Conservation (phyloP, 2,888 invertebrate genomes). For the Pristionchus entomophagus region DNA sequence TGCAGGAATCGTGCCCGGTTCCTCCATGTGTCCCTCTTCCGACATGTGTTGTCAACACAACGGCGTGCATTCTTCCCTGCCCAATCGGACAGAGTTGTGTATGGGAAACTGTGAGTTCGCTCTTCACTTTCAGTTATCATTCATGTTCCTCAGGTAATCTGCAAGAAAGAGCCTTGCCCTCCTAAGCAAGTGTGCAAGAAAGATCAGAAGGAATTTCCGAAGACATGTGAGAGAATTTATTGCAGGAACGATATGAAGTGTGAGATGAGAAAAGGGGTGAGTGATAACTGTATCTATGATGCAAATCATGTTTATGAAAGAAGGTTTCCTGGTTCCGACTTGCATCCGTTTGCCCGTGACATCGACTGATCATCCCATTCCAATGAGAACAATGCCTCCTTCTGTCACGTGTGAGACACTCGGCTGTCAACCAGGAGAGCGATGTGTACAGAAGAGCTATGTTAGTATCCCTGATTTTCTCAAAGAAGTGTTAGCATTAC, state of each 20-base stretch:
- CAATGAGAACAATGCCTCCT: constrained; percentile 19
- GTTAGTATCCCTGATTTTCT: too few relatives aligned
- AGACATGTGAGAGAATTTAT: neutral
- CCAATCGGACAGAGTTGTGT: neutral
- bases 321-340: neutral
- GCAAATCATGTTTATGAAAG: neutral
- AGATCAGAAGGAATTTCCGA: constrained; percentile 1
- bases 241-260: constrained; percentile 8
- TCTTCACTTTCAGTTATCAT: too few relatives aligned
- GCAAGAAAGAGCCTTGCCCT: too few relatives aligned
- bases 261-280: neutral
- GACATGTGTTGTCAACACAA: neutral
- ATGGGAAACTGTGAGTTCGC: neutral
- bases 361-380: neutral
- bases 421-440: neutral
- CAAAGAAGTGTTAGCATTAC: too few relatives aligned
- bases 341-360: neutral
- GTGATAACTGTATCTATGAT: neutral
- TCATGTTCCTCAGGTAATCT: too few relatives aligned
- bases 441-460: neutral
- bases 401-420: neutral
- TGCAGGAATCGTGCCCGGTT: neutral
- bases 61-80: neutral
- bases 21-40: constrained; percentile 7
- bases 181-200: constrained; percentile 5